phyloP scores from a whole-genome alignment of 1,140 invertebrate species.

The Pentalonia nigronervosa region DNA sequence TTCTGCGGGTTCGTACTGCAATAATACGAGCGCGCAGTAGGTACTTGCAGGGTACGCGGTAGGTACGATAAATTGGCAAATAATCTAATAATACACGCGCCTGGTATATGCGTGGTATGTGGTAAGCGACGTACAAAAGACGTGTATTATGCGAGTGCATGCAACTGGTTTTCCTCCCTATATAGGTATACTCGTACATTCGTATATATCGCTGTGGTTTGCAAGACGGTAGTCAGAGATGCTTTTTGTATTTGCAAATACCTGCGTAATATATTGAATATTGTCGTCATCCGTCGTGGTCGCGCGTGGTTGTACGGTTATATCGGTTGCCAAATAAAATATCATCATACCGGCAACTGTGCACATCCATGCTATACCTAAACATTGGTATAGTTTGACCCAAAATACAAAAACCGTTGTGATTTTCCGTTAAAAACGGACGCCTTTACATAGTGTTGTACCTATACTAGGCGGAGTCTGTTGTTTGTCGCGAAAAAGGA shows the following conservation, averaged over 20 bases:
- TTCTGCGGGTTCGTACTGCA: not conserved
- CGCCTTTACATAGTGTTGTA: not conserved
- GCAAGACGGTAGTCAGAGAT: not conserved
- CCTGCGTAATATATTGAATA: not conserved
- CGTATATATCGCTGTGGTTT: not conserved
- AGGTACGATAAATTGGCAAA: constrained; percentile 18
- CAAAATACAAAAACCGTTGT: not conserved
- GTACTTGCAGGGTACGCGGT: not conserved
- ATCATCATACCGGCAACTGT: not conserved
- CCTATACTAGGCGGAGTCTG: no score
- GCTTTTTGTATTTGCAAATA: constrained; percentile 2
- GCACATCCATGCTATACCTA: not conserved
- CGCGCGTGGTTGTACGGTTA: not conserved
- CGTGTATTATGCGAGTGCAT: not conserved
- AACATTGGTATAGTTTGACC: not conserved
- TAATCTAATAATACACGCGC: constrained; percentile 1
- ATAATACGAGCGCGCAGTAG: not conserved
- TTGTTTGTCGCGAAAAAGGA: no score
- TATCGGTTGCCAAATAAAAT: not conserved
- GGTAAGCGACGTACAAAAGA: constrained; percentile 6
- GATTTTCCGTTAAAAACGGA: not conserved
- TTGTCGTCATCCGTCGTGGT: not conserved
- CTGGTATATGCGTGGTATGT: constrained; percentile 9
- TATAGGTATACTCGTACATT: not conserved
- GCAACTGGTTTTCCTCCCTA: constrained; percentile 1